Evolutionary conservation across 2,797 vertebrate genomes (phyloP).

Genomic region (Onychomys leucogaster): DNA sequence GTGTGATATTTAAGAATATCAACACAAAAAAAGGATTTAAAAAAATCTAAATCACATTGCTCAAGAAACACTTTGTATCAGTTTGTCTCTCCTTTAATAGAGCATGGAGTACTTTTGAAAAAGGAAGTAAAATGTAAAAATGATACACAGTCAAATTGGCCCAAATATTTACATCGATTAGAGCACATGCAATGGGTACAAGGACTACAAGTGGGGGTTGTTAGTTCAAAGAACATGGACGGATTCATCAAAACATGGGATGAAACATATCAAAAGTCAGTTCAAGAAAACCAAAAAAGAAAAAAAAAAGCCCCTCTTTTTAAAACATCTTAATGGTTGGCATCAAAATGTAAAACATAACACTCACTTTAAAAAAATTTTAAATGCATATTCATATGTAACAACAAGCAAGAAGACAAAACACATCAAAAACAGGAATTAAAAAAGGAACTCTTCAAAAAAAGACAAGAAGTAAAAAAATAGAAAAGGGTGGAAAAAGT

Average conservation of each 20-base stretch:
- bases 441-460: constrained; percentile 95
- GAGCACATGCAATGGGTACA: constrained; percentile 96
- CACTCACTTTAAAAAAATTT: constrained; percentile 90
- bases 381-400: constrained; percentile 85
- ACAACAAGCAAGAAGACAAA: constrained; percentile 99
- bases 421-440: constrained; percentile 98
- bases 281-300: constrained; percentile 91
- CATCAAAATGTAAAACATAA: constrained; percentile 90
- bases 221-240: constrained; percentile 92
- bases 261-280: constrained; percentile 96
- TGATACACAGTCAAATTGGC: constrained; percentile 85
- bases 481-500: constrained; percentile 95
- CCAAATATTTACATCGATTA: constrained; percentile 90
- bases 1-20: background rate
- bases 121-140: constrained; percentile 73
- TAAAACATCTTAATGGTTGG: constrained; percentile 88
- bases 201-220: constrained; percentile 91
- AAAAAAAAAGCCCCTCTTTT: constrained; percentile 85
- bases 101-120: constrained; percentile 50
- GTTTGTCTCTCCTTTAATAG: constrained; percentile 70
- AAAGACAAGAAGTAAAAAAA: constrained; percentile 99
- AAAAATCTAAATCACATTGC: constrained; percentile 82
- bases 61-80: constrained; percentile 90
- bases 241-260: constrained; percentile 93
- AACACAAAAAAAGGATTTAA: background rate